phyloP scores from a whole-genome alignment of 2,888 invertebrate genomes.

The Tetheella fluctuosa region DNA sequence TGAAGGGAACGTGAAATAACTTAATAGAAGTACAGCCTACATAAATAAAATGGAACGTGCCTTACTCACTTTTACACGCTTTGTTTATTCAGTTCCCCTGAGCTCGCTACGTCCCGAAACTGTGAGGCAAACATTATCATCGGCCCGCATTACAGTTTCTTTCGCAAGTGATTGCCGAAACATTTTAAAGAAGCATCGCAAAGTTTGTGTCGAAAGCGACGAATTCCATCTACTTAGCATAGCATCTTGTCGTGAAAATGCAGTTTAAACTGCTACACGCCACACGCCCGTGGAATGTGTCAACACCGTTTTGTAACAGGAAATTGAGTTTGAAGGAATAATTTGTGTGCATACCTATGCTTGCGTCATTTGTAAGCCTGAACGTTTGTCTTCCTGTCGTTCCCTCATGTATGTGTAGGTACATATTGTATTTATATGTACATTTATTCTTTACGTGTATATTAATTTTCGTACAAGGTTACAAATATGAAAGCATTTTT shows the following conservation, averaged over 20 bases:
- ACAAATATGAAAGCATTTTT: too few species aligned
- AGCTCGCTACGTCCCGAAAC: constrained; percentile 10
- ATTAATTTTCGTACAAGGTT: not conserved
- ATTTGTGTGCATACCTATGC: constrained; percentile 19
- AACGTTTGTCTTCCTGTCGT: constrained; percentile 1
- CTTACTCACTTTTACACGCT: constrained; percentile 11
- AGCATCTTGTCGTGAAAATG: constrained; percentile 27
- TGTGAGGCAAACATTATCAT: constrained; percentile 10
- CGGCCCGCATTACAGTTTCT: constrained; percentile 6
- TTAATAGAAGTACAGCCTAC: constrained; percentile 7
- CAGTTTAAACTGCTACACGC: constrained; percentile 25
- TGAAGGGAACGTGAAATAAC: constrained; percentile 9
- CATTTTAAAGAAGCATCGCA: not conserved
- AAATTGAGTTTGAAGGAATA: constrained; percentile 21
- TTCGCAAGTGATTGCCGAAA: constrained; percentile 5
- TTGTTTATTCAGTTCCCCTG: constrained; percentile 14
- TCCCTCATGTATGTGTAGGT: not conserved
- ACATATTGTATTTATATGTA: not conserved
- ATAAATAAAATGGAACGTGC: constrained; percentile 13
- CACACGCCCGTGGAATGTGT: constrained; percentile 19
- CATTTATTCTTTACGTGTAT: not conserved
- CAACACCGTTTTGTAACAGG: constrained; percentile 20
- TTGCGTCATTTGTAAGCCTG: not conserved
- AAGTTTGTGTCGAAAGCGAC: constrained; percentile 14
- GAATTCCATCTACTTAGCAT: constrained; percentile 15